Evolutionary conservation across 1,140 invertebrate genomes (phyloP), one percentile per base, ranked within the genome.

Genomic region (Drosophila pectinifera): DNA sequence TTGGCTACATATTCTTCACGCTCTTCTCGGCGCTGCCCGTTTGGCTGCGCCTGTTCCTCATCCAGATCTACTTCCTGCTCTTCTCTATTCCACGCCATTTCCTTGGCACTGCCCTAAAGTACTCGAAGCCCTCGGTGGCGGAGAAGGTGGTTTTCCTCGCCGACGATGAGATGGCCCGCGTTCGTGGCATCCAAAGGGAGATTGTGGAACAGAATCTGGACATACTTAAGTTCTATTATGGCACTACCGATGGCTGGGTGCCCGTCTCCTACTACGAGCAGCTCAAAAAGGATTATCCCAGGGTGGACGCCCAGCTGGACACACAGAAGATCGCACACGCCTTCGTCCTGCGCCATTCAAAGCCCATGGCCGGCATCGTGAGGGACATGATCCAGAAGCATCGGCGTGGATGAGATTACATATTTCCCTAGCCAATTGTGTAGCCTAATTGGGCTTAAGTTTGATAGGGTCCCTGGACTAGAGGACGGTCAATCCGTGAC

Each of bases 211-310:
- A 94, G 43, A 92, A 95, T 82, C 88, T 94, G 31, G 75, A 93
- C 31, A 94, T 95, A 65, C 80, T 97, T 1, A 95, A 94, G 75
- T 94, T 97, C 26, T 97, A 97, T 89, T 97, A 97, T 92, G 96
- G 96, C 1, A 91, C 93, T 7, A 94, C 84, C 7, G 97, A 98
- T 91, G 93, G 93, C 1, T 98, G 97, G 97, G 95, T 95, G 61
- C 96, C 96, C 0, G 65, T 94, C 2, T 86, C 93, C 53, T 96
- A 95, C 85, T 96, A 94, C 79, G 85, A 94, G 22, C 93, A 95
- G 43, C 91, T 97, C 36, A 94, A 93, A 64, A 67, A 90, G 14
- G 92, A 92, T 26, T 93, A 95, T 80, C 95, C 96, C 1, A 80
- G 94, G 56, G 91, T 95, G 8, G 93, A 96, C 68, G 94, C 95